Percentiles rank a stretch among this genome's conserved stretches.
Evolutionary conservation across 2,113 vertebrate genomes (phyloP).

Genomic region (Taxidea taxus): DNA sequence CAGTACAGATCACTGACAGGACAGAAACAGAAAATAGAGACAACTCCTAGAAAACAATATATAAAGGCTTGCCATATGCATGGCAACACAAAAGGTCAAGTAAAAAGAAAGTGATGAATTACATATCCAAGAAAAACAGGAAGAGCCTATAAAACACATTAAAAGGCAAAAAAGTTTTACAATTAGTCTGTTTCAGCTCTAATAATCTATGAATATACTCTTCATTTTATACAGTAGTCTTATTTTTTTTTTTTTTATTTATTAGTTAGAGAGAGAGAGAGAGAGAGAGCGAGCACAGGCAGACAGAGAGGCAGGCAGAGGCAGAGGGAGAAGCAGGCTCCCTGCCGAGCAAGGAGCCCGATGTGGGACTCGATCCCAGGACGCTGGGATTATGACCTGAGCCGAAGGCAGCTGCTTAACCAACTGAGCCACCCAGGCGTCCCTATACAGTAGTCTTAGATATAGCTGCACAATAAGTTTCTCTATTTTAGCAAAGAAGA

Average conservation of each 20-base stretch:
- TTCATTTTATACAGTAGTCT: not conserved
- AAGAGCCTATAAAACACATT: not conserved
- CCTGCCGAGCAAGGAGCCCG: too few species aligned
- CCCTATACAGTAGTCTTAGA: not conserved
- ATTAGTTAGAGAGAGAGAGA: too few species aligned
- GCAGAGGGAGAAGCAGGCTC: too few species aligned
- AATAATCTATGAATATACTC: not conserved
- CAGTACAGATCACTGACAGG: not conserved
- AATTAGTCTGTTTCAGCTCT: not conserved
- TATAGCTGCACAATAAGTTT: not conserved
- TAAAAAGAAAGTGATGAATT: not conserved
- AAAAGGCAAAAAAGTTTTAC: not conserved
- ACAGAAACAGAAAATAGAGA: not conserved
- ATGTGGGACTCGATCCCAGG: too few species aligned
- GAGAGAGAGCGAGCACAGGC: too few species aligned
- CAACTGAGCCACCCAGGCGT: too few species aligned
- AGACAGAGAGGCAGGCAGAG: too few species aligned
- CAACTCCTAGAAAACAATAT: not conserved
- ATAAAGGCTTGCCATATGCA: not conserved
- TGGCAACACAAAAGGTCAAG: not conserved
- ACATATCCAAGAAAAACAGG: not conserved
- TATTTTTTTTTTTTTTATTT: too few species aligned
- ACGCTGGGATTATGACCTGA: too few species aligned
- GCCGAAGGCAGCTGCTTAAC: too few species aligned
- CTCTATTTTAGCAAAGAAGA: constrained; percentile 14